These are phyloP conservation scores for Propithecus deckenii DNA, from an alignment of 2,797 vertebrate genomes.

Conservation along the genomic window DNA sequence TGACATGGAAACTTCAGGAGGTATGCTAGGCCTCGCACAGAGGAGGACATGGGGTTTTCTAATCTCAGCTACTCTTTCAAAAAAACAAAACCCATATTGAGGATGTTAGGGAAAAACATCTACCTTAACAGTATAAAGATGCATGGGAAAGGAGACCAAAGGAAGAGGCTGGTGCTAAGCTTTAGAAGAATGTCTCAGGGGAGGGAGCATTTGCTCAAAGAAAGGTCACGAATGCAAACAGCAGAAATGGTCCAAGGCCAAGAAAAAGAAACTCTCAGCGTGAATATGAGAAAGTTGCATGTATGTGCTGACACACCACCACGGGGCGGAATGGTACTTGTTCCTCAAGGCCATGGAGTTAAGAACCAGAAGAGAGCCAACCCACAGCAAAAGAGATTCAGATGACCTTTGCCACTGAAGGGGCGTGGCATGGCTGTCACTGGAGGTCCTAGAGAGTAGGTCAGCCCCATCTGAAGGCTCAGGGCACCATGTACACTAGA, in stretches of 20 bases:
- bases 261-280: not conserved
- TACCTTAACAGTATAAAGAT: not conserved
- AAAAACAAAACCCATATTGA: not conserved
- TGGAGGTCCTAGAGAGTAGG: not conserved
- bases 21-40: not conserved
- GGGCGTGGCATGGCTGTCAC: not conserved
- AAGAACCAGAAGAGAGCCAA: not conserved
- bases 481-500: not conserved
- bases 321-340: not conserved
- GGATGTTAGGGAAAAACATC: not conserved
- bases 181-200: not conserved
- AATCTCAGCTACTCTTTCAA: not conserved
- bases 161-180: not conserved
- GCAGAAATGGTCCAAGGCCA: not conserved
- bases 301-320: no score
- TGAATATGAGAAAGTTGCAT: not conserved
- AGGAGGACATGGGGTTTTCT: not conserved
- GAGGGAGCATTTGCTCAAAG: conserved; percentile 12
- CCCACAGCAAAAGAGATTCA: not conserved
- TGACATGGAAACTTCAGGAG: not conserved
- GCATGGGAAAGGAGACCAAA: not conserved
- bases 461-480: not conserved
- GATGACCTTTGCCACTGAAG: not conserved
- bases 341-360: not conserved
- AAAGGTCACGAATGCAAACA: not conserved